Evolutionary conservation across 2,113 vertebrate species (phyloP).

Genomic region (Stigmatopora nigra): DNA sequence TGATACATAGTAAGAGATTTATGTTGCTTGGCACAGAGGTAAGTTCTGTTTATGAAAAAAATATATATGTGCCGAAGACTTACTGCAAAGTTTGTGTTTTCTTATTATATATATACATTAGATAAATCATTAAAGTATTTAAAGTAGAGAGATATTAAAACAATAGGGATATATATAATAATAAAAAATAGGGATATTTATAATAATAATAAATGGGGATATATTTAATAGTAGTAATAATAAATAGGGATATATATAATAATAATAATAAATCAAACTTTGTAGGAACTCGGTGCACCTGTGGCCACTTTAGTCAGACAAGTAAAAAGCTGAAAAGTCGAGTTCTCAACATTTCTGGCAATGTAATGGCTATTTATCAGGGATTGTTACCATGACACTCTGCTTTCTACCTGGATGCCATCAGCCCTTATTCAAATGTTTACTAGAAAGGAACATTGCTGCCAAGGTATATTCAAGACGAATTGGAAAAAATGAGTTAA

Average conservation of each 20-base stretch:
- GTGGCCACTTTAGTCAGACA: neutral
- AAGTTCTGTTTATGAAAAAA: conserved; percentile 67
- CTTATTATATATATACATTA: conserved; percentile 17
- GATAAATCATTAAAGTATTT: conserved; percentile 1
- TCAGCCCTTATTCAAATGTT: conserved; percentile 55
- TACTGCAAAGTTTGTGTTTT: conserved; percentile 32
- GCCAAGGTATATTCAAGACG: conserved; percentile 51
- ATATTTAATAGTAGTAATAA: neutral
- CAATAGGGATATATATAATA: neutral
- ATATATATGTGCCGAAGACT: conserved; percentile 47
- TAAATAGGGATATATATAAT: too few species aligned
- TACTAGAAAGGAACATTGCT: conserved; percentile 57
- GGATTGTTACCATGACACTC: conserved; percentile 24
- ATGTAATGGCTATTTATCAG: conserved; percentile 26
- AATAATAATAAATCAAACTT: neutral
- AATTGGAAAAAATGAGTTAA: conserved; percentile 48
- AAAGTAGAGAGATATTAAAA: neutral
- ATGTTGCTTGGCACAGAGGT: conserved; percentile 60
- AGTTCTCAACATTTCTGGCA: conserved; percentile 24
- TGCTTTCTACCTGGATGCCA: conserved; percentile 41
- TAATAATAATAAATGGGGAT: too few species aligned
- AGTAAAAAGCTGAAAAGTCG: conserved; percentile 4
- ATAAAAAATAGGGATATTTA: too few species aligned
- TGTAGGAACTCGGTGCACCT: neutral
- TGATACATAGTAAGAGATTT: conserved; percentile 68